These are phyloP conservation scores for Antennarius striatus DNA, from an alignment of 2,113 vertebrate species.

Conservation along the genomic window DNA sequence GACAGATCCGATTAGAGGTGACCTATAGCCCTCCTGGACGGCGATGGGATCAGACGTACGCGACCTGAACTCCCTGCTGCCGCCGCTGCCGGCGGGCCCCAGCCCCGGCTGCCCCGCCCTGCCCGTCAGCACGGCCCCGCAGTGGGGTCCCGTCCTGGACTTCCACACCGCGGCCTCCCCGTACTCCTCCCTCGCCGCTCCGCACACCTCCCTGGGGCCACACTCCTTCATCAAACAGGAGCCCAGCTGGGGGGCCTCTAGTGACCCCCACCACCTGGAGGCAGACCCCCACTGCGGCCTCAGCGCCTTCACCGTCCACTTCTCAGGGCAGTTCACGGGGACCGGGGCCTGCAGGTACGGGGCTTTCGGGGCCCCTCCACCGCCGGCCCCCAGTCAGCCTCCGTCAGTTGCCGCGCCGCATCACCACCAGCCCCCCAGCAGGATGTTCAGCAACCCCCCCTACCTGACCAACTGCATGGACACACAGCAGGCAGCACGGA, in stretches of 20 bases:
- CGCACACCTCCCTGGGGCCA: slow-evolving; percentile 86
- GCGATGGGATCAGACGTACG: slow-evolving; percentile 92
- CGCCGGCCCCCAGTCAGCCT: slow-evolving; percentile 46
- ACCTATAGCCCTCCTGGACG: slow-evolving; percentile 33
- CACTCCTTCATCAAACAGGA: slow-evolving; percentile 99
- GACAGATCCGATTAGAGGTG: slow-evolving; percentile 28
- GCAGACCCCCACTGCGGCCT: slow-evolving; percentile 88
- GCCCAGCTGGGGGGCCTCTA: slow-evolving; percentile 89
- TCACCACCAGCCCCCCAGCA: slow-evolving; percentile 77
- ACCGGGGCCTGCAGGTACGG: slow-evolving; percentile 95
- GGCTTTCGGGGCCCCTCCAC: slow-evolving; percentile 80
- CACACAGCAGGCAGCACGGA: slow-evolving; percentile 86
- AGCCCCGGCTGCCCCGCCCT: slow-evolving; percentile 85
- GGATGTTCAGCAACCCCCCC: slow-evolving; percentile 92
- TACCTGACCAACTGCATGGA: slow-evolving; percentile 96
- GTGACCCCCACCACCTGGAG: slow-evolving; percentile 90
- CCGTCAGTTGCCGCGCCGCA: slow-evolving; percentile 58
- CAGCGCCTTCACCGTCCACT: slow-evolving; percentile 97
- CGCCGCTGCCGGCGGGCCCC: slow-evolving; percentile 82
- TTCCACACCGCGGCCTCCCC: slow-evolving; percentile 89
- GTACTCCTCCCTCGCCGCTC: slow-evolving; percentile 84
- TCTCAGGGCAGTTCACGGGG: slow-evolving; percentile 96
- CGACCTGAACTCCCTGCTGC: slow-evolving; percentile 91
- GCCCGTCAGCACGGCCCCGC: slow-evolving; percentile 89
- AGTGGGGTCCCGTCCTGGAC: slow-evolving; percentile 95